Evolutionary conservation across 2,888 invertebrate genomes (phyloP).

Genomic region (Nymphalis polychloros): DNA sequence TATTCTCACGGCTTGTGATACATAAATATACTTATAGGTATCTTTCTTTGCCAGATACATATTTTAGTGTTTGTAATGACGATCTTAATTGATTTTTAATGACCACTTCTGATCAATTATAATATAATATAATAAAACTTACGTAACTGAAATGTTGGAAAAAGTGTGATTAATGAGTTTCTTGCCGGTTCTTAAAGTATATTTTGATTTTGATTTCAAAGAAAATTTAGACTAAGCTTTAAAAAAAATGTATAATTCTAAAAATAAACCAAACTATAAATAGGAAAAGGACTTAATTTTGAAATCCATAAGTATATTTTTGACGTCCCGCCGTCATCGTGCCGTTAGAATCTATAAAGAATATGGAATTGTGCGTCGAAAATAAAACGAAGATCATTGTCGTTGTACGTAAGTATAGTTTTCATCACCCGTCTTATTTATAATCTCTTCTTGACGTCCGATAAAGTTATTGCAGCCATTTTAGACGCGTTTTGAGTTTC

Average conservation of each 20-base stretch:
- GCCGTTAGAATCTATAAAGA: conserved; percentile 38
- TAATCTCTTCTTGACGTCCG: conserved; percentile 70
- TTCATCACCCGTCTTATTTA: conserved; percentile 78
- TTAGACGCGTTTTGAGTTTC: conserved; percentile 68
- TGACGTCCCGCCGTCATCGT: not conserved
- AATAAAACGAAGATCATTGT: conserved; percentile 74
- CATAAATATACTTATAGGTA: not conserved
- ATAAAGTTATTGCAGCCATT: conserved; percentile 75
- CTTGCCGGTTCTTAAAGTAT: too few relatives aligned
- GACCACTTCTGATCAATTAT: too few relatives aligned
- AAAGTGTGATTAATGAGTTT: too few relatives aligned
- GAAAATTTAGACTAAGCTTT: too few relatives aligned
- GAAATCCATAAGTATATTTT: conserved; percentile 9
- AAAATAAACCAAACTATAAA: not conserved
- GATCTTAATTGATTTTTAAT: too few relatives aligned
- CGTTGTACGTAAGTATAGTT: conserved; percentile 72
- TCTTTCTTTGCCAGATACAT: not conserved
- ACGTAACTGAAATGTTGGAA: too few relatives aligned
- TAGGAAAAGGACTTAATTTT: not conserved
- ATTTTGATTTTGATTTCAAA: too few relatives aligned
- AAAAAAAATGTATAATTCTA: not conserved
- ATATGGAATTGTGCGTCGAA: conserved; percentile 45
- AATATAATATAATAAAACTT: too few relatives aligned
- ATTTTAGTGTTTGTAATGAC: too few relatives aligned
- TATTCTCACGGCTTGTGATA: conserved; percentile 11